A percentile compares a stretch with the other conserved stretches of the same genome.
phyloP scores from a whole-genome alignment of 2,113 vertebrate species.

The Solenodon paradoxus region DNA sequence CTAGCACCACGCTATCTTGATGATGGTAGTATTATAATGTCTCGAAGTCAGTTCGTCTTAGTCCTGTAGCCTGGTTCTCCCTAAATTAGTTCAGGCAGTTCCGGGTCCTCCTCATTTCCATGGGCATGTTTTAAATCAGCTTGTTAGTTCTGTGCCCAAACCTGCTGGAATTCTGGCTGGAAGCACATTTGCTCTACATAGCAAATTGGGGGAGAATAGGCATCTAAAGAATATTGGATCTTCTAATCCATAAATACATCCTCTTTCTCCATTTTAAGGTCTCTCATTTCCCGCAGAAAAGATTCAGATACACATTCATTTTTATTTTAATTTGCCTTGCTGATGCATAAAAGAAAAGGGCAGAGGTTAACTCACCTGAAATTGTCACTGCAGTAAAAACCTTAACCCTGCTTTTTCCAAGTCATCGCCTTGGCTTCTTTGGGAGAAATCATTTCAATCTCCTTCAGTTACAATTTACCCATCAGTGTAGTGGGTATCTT shows the following conservation, averaged over 20 bases:
- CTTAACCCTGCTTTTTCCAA: not conserved
- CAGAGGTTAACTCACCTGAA: not conserved
- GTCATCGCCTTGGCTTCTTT: not conserved
- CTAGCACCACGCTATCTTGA: not conserved
- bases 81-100: not conserved
- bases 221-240: not conserved
- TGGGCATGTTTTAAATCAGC: not conserved
- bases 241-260: not conserved
- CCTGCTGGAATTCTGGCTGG: not conserved
- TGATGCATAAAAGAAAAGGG: not conserved
- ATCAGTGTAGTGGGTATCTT: not conserved
- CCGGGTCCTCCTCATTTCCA: not conserved
- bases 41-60: not conserved
- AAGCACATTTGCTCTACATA: not conserved
- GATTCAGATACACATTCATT: not conserved
- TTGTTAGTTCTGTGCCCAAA: not conserved
- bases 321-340: not conserved
- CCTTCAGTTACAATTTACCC: not conserved
- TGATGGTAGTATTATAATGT: not conserved
- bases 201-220: not conserved
- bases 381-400: not conserved
- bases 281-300: not conserved
- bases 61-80: not conserved
- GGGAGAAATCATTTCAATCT: not conserved
- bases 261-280: not conserved